Conservation (phyloP, 92 coral and sea anemone genomes). For the Nematostella vectensis region DNA sequence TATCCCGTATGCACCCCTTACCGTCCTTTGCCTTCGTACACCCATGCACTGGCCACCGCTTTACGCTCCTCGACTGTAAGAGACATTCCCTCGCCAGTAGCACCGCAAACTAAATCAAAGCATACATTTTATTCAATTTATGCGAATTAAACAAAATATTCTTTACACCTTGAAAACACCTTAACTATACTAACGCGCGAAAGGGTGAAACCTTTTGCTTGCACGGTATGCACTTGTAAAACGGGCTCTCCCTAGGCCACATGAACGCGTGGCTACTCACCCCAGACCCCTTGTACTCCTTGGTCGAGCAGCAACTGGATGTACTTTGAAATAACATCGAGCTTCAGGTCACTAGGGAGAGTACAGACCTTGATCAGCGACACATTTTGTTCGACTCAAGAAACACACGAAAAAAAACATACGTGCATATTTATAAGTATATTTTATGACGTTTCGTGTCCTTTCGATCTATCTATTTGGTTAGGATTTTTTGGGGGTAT, state of each 20-base stretch:
- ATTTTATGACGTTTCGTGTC: too few species aligned
- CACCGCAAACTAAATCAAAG: constrained; percentile 28
- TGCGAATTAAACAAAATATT: background rate
- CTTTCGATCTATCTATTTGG: too few species aligned
- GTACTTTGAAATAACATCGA: constrained; percentile 31
- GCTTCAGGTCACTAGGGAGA: constrained; percentile 29
- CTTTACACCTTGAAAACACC: background rate
- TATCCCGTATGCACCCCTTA: background rate
- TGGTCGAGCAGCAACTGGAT: constrained; percentile 18
- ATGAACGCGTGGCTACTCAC: constrained; percentile 20
- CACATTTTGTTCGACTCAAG: too few species aligned
- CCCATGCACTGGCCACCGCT: constrained; percentile 40
- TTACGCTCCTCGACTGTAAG: constrained; percentile 45
- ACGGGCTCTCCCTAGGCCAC: too few species aligned
- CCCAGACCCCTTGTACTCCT: constrained; percentile 35
- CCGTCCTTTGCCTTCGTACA: constrained; percentile 33
- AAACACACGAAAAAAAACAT: background rate
- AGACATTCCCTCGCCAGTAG: constrained; percentile 49
- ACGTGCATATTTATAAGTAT: too few species aligned
- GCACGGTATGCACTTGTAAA: too few species aligned
- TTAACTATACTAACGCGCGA: background rate
- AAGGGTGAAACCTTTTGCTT: too few species aligned
- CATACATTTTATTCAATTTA: background rate
- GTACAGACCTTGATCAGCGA: too few species aligned
- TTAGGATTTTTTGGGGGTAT: too few species aligned